These are phyloP conservation scores for Bubo blakistoni DNA, from an alignment of 2,113 vertebrate genomes.

Conservation along the genomic window DNA sequence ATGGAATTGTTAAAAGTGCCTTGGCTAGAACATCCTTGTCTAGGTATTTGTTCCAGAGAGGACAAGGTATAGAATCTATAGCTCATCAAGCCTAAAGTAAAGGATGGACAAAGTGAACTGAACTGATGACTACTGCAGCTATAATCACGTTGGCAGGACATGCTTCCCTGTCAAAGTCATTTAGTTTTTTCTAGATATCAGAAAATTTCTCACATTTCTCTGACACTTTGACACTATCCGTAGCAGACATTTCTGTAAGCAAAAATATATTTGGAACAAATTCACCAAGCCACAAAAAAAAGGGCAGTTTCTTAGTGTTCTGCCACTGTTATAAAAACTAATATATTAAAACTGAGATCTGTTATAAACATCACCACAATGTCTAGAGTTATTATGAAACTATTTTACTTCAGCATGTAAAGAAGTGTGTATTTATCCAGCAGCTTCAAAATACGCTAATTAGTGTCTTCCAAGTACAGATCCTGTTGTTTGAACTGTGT, in stretches of 20 bases:
- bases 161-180: not conserved
- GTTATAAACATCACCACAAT: too few species aligned
- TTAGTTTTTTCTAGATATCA: not conserved
- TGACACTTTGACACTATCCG: not conserved
- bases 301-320: too few species aligned
- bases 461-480: too few species aligned
- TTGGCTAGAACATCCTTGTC: not conserved
- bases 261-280: not conserved
- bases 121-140: not conserved
- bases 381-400: too few species aligned
- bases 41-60: not conserved
- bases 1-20: not conserved
- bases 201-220: not conserved
- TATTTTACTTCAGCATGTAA: too few species aligned
- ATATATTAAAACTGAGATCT: too few species aligned
- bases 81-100: constrained; percentile 3
- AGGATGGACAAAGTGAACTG: not conserved
- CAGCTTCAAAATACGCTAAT: too few species aligned
- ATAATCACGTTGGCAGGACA: not conserved
- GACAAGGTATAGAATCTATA: not conserved
- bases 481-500: too few species aligned
- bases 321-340: too few species aligned
- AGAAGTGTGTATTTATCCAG: too few species aligned
- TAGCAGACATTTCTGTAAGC: not conserved
- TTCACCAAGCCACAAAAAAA: not conserved